Conservation (phyloP, 2,888 invertebrate genomes). For the Onthophagus sagittarius region DNA sequence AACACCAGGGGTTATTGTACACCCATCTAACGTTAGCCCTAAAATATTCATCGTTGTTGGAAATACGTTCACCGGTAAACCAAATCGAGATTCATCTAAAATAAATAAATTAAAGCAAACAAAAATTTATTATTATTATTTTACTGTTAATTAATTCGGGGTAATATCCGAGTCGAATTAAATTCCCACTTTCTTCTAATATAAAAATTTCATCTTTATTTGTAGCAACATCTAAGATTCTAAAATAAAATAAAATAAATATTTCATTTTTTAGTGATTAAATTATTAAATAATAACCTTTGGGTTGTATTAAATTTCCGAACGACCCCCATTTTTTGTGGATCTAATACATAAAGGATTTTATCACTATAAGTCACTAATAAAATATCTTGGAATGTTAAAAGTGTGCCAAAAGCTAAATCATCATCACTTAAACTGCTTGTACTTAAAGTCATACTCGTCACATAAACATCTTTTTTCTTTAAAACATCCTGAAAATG, state of each 20-base stretch:
- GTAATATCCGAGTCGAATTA: constrained; percentile 70
- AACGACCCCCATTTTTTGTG: constrained; percentile 62
- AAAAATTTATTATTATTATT: neutral
- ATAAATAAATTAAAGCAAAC: constrained; percentile 2
- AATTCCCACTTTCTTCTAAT: constrained; percentile 72
- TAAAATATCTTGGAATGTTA: constrained; percentile 66
- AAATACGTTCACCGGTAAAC: constrained; percentile 18
- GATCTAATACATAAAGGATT: constrained; percentile 71
- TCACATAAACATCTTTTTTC: constrained; percentile 60
- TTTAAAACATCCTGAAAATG: constrained; percentile 41
- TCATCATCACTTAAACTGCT: constrained; percentile 46
- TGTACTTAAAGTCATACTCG: constrained; percentile 59
- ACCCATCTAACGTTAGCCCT: constrained; percentile 2
- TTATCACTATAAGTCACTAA: constrained; percentile 72
- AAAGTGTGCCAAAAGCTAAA: constrained; percentile 61
- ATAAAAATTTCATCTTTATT: constrained; percentile 76
- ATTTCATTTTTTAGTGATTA: too few relatives aligned
- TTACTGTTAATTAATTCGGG: constrained; percentile 58
- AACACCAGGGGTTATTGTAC: neutral
- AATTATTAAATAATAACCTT: constrained; percentile 48
- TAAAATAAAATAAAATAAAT: constrained; percentile 36
- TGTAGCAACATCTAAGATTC: constrained; percentile 59
- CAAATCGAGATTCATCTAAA: constrained; percentile 17
- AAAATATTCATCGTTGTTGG: constrained; percentile 12
- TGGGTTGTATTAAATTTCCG: constrained; percentile 62